Evolutionary conservation across 2,113 vertebrate species (phyloP), one percentile per base, ranked within the genome.

Genomic region (Sebastes fasciatus): DNA sequence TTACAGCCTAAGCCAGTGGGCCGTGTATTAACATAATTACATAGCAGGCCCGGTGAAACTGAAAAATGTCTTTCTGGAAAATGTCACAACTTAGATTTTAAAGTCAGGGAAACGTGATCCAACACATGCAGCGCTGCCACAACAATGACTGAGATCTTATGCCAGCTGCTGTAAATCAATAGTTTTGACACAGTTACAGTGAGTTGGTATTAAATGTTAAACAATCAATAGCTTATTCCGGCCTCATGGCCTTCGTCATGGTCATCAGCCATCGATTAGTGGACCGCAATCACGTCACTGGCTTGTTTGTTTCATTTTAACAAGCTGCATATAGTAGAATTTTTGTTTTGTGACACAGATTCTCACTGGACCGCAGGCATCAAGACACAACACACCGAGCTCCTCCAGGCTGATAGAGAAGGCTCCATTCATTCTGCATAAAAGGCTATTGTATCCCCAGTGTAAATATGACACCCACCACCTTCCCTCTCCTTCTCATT

Each of bases 1-100:
- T 93, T 92, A 92, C 86, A 83, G 88, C 79, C 82, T 80, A 52
- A 82, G 77, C 75, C 92, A 85, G 65, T 62, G 45, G 51, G 84
- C 62, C 34, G 2, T 75, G 80, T 45, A 79, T 86, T 79, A 91
- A 76, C 82, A 34, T 89, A 89, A 92, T 90, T 89, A 92, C 76
- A 90, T 80, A 79, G 71, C 86, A 73, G 86, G 48, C 54, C 83
- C 7, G 11, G 62, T 52, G 77, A 77, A 79, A 58, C 52, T 58
- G 61, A 78, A 52, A 78, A 71, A 61, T 65, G 34, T 0, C 26
- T 42, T 6, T 58, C 54, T 34, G 58, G 67, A 84, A 88, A 75
- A 62, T 86, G 67, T 82, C 68, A 62, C 52, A 63, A 42, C 7
- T 76, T 70, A 65, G 23, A 55, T 77, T 82, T 83, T 68, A 10